Evolutionary conservation across 2,797 vertebrate genomes (phyloP), one percentile per base, ranked within the genome.

Genomic region (Notamacropus eugenii): DNA sequence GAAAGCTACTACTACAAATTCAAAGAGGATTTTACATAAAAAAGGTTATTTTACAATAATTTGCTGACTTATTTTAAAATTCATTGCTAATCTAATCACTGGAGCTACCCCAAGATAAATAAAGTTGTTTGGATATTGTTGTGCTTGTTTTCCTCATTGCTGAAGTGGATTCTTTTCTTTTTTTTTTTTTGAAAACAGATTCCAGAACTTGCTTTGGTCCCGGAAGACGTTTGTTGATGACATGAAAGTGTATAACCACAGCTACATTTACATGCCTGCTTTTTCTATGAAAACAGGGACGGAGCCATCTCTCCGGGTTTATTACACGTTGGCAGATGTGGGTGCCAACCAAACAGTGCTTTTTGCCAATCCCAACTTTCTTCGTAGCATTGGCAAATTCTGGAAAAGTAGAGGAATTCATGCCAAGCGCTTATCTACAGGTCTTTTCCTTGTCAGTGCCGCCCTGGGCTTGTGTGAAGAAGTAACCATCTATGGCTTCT

Each of bases 181-280:
- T 97, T 19, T 74, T 82, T 82, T 74, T 74, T 74, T 87, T 46
- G 2, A 46, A 22, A 94, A 94, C 97, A 99, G 99, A 97, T 99
- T 99, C 98, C 99, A 99, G 98, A 99, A 99, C 94, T 99, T 99
- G 4, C 98, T 99, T 55, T 99, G 99, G 99, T 99, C 99, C 4
- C 99, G 99, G 57, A 99, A 99, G 97, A 97, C 98, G 0, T 99
- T 99, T 93, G 99, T 99, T 97, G 99, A 99, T 87, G 99, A 98
- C 0, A 99, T 99, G 98, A 99, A 99, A 98, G 99, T 98, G 6
- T 99, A 99, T 55, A 99, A 99, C 96, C 99, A 99, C 93, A 99
- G 99, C 98, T 99, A 99, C 97, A 98, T 99, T 98, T 99, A 99
- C 98, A 99, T 99, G 99, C 99, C 99, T 0, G 99, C 99, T 0